Conservation (phyloP, 2,888 invertebrate species). For the Philonicus albiceps region DNA sequence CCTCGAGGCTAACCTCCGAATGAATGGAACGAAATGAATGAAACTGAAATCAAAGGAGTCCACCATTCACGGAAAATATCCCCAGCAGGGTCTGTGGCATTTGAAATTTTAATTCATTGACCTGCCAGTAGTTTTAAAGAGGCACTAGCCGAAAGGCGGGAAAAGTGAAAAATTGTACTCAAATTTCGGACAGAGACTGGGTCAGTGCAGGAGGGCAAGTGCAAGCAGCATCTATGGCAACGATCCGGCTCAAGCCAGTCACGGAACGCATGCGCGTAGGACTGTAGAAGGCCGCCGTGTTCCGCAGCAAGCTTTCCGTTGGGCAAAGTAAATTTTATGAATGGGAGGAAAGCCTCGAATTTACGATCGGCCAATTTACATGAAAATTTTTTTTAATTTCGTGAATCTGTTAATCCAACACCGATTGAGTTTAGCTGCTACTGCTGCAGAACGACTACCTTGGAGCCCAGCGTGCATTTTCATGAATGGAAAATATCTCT, state of each 20-base stretch:
- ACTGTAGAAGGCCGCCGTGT: background rate
- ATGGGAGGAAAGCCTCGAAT: conserved; percentile 38
- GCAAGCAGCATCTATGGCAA: background rate
- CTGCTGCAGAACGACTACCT: background rate
- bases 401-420: conserved; percentile 25
- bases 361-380: conserved; percentile 28
- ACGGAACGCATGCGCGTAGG: conserved; percentile 27
- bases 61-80: background rate
- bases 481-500: conserved; percentile 34
- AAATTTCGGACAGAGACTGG: background rate
- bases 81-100: background rate
- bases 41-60: conserved; percentile 18
- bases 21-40: conserved; percentile 40
- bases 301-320: background rate
- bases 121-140: background rate
- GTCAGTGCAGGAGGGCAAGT: background rate
- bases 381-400: conserved; percentile 29
- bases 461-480: background rate
- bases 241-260: background rate
- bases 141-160: background rate
- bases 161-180: background rate
- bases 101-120: background rate
- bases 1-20: conserved; percentile 37
- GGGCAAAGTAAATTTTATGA: conserved; percentile 3
- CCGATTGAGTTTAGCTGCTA: background rate